Percentiles rank a stretch among this genome's conserved stretches.
These are phyloP conservation scores for Alca torda DNA, from an alignment of 2,797 vertebrate species.

Conservation along the genomic window DNA sequence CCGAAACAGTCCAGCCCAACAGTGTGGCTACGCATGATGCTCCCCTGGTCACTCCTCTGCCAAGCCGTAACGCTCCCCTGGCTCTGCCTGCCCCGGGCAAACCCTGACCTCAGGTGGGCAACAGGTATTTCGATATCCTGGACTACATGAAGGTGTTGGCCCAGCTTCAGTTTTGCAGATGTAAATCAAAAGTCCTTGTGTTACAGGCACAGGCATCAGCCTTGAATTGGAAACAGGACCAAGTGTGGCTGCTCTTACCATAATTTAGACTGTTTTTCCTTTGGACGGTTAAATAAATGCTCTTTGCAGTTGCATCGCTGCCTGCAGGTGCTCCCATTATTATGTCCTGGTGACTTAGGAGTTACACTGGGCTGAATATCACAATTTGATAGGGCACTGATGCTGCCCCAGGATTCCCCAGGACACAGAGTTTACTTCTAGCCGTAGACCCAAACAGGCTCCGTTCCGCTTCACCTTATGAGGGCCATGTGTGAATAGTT, in stretches of 20 bases:
- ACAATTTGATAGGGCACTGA: rapidly evolving
- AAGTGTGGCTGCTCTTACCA: background rate
- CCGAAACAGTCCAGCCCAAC: background rate
- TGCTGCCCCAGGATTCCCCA: background rate
- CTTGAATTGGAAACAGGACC: background rate
- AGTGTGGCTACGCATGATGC: too few relatives aligned
- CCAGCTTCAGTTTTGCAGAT: background rate
- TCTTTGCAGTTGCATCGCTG: background rate
- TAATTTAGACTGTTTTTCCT: background rate
- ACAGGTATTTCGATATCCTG: background rate
- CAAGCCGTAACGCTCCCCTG: background rate
- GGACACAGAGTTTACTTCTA: background rate
- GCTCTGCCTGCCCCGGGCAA: background rate
- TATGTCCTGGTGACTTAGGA: background rate
- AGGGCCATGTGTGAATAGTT: background rate
- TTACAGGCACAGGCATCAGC: background rate
- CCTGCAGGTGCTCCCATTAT: background rate
- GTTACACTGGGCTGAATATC: background rate
- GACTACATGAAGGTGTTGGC: background rate
- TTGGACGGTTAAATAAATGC: background rate
- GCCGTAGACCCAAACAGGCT: background rate
- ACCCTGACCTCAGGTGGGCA: too few relatives aligned
- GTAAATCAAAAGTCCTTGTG: background rate
- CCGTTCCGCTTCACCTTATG: rapidly evolving
- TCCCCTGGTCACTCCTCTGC: background rate